Evolutionary conservation across 1,140 invertebrate species (phyloP), one percentile per base, ranked within the genome.

Genomic region (Caenorhabditis remanei): DNA sequence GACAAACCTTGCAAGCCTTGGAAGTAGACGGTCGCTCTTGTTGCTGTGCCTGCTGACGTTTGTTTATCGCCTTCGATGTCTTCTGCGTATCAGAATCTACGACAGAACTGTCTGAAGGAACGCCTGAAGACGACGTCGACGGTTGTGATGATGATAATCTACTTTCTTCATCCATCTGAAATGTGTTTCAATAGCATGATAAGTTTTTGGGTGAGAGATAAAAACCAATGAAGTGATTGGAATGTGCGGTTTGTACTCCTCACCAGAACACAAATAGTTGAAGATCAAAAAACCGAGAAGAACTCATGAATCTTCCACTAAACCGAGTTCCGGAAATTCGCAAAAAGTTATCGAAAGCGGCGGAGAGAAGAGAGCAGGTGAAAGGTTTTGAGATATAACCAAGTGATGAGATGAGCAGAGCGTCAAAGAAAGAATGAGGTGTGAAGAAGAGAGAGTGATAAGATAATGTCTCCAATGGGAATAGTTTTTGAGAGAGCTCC

Each of bases 101-200:
- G 14, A 40, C n/a, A 19, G 63, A 41, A 40, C 7, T 9, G 6
- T 32, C 16, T 7, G 67, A 71, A 13, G 21, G n/a, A 14, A 11
- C 7, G 9, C 0, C 13, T 24, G 71, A 11, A 46, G 43, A 46
- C 46, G 71, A 79, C 4, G 71, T 79, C 11, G 71, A 79, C 13
- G 71, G 71, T 48, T 50, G 71, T 79, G 71, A 79, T 79, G 71
- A 79, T 32, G 71, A 50, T 79, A 79, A 19, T 79, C 71, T 48
- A 14, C 71, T 50, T 48, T 79, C 40, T 79, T 50, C 46, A 79
- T 79, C n/a, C 71, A 79, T 79, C 71, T 79, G 71, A 8, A 79
- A 79, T 32, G 0, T 32, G 32, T 32, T 32, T 32, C 32, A 32
- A 32, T 32, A 32, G 32, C 2, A 32, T 32, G 0, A 32, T 1